Percentiles rank a stretch among this genome's conserved stretches.
Conservation (phyloP, 1,140 invertebrate genomes). For the Tetragnatha versicolor region DNA sequence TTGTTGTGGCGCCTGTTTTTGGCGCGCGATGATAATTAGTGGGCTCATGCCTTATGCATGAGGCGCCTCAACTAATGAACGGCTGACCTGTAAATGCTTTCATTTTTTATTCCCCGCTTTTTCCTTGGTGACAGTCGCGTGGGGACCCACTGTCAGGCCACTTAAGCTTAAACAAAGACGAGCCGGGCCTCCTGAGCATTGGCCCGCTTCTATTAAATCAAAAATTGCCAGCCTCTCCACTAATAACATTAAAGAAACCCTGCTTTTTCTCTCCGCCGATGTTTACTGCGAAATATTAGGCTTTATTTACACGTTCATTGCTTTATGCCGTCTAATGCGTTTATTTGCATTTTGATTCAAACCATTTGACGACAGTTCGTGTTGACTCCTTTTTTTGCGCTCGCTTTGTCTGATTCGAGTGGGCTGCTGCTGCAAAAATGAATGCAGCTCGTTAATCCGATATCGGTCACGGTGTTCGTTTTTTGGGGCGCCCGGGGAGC, state of each 20-base stretch:
- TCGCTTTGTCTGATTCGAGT: background rate
- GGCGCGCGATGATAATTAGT: slow-evolving; percentile 52
- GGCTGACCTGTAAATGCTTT: slow-evolving; percentile 55
- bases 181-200: slow-evolving; percentile 33
- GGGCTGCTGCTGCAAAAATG: slow-evolving; percentile 46
- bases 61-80: slow-evolving; percentile 18
- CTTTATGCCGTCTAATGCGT: slow-evolving; percentile 46
- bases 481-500: no score
- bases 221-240: slow-evolving; percentile 51
- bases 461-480: slow-evolving; percentile 33
- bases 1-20: slow-evolving; percentile 51
- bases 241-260: slow-evolving; percentile 55
- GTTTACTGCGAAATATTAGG: slow-evolving; percentile 53
- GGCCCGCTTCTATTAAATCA: slow-evolving; percentile 46
- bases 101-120: slow-evolving; percentile 42
- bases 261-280: slow-evolving; percentile 26
- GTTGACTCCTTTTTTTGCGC: slow-evolving; percentile 32
- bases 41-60: slow-evolving; percentile 53
- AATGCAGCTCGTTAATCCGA: slow-evolving; percentile 43
- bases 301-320: slow-evolving; percentile 51
- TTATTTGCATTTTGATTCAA: slow-evolving; percentile 56
- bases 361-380: slow-evolving; percentile 45
- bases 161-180: slow-evolving; percentile 51
- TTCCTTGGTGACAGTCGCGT: slow-evolving; percentile 51
- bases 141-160: slow-evolving; percentile 49